Evolutionary conservation across 2,888 invertebrate genomes (phyloP).

Genomic region (Drosophila quasianomalipes): DNA sequence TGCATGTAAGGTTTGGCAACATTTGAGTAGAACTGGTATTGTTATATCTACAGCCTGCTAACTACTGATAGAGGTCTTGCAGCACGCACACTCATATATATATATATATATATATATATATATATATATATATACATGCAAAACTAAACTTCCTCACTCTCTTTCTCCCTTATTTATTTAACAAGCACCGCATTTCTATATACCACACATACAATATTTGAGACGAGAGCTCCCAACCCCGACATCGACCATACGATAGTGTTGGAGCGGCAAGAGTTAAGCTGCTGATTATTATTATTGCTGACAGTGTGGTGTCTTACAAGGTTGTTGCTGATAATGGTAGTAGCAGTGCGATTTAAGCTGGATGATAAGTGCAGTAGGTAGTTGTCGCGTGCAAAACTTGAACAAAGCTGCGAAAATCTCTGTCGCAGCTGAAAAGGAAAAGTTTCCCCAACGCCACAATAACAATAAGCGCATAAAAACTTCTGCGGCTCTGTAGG

Average conservation of each 20-base stretch:
- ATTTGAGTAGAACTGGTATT: constrained; percentile 9
- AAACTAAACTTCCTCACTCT: background rate
- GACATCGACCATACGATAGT: constrained; percentile 17
- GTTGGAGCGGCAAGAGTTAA: constrained; percentile 35
- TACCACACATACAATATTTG: constrained; percentile 10
- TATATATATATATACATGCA: no score
- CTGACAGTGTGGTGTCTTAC: constrained; percentile 17
- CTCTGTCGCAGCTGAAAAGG: constrained; percentile 21
- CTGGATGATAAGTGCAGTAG: constrained; percentile 44
- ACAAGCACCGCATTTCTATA: constrained; percentile 31
- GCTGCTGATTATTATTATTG: constrained; percentile 32
- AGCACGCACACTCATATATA: background rate
- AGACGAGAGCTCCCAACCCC: background rate
- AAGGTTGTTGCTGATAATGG: constrained; percentile 53
- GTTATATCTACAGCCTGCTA: constrained; percentile 5
- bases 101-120: background rate
- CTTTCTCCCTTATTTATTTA: constrained; percentile 23
- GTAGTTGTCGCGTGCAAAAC: constrained; percentile 24
- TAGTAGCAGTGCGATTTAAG: constrained; percentile 45
- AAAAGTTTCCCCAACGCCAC: constrained; percentile 41
- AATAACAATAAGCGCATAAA: constrained; percentile 39
- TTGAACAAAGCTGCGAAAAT: constrained; percentile 52
- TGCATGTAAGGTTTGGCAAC: constrained; percentile 2
- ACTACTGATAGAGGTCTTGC: constrained; percentile 10
- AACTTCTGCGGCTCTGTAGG: constrained; percentile 42